A percentile compares a stretch with the other conserved stretches of the same genome.
phyloP scores from a whole-genome alignment of 1,140 invertebrate genomes.

The Choristoneura fumiferana region DNA sequence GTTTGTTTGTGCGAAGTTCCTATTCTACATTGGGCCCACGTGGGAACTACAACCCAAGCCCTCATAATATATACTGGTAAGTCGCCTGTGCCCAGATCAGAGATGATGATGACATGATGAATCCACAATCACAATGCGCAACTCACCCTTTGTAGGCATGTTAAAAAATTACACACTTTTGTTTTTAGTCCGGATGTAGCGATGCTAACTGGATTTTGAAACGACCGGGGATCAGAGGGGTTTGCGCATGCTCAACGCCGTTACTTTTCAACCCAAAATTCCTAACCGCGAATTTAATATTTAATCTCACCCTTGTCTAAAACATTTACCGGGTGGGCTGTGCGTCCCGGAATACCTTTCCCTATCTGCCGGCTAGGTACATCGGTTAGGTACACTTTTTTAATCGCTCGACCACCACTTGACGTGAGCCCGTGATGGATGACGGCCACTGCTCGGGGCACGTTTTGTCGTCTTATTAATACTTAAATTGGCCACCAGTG shows the following conservation, averaged over 20 bases:
- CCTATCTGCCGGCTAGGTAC: conserved; percentile 45
- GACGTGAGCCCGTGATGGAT: conserved; percentile 72
- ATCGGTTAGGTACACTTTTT: conserved; percentile 70
- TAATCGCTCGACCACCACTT: conserved; percentile 71
- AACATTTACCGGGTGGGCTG: conserved; percentile 59
- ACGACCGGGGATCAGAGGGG: conserved; percentile 35
- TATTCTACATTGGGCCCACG: too few species aligned
- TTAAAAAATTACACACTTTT: conserved; percentile 43
- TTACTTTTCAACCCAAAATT: conserved; percentile 71
- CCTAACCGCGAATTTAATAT: conserved; percentile 75
- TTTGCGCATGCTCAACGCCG: conserved; percentile 43
- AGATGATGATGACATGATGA: too few species aligned
- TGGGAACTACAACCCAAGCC: too few species aligned
- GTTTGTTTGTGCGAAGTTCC: too few species aligned
- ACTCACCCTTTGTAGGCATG: conserved; percentile 26
- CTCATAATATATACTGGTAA: too few species aligned
- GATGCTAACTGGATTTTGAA: conserved; percentile 40
- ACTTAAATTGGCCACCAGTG: conserved; percentile 73
- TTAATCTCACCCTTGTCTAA: conserved; percentile 76
- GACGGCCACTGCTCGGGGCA: conserved; percentile 56
- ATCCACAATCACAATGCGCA: too few species aligned
- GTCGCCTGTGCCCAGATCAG: too few species aligned
- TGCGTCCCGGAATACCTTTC: conserved; percentile 63
- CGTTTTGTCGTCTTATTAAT: conserved; percentile 78
- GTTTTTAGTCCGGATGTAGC: conserved; percentile 41